Percentiles rank a stretch among this genome's conserved stretches.
These are phyloP conservation scores for Dipodomys spectabilis DNA, from an alignment of 2,113 vertebrate genomes.

Conservation along the genomic window DNA sequence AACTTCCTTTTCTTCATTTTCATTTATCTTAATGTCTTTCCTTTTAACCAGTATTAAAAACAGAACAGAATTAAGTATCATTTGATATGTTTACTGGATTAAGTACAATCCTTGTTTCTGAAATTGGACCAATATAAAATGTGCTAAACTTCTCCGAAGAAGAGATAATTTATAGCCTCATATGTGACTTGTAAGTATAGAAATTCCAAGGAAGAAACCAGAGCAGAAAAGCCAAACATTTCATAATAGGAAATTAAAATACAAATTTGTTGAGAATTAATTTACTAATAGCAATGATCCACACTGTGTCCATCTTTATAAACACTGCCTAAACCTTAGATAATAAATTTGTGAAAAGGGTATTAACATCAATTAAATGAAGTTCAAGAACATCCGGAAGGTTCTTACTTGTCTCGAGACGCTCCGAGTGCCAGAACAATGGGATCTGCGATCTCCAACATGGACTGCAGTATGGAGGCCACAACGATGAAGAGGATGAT, in stretches of 20 bases:
- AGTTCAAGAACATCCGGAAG: slow-evolving; percentile 39
- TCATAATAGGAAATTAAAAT: background rate
- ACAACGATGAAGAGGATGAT: slow-evolving; percentile 99
- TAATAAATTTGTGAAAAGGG: background rate
- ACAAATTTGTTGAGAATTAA: background rate
- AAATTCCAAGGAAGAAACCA: background rate
- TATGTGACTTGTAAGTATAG: slow-evolving; percentile 5
- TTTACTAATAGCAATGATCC: background rate
- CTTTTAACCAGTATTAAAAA: background rate
- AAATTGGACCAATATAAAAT: slow-evolving; percentile 11
- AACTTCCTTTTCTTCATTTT: background rate
- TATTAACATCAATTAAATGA: background rate
- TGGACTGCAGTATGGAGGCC: slow-evolving; percentile 98
- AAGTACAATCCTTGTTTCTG: background rate
- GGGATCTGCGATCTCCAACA: slow-evolving; percentile 99
- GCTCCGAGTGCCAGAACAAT: slow-evolving; percentile 97
- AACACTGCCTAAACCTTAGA: background rate
- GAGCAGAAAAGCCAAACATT: background rate
- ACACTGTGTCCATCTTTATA: background rate
- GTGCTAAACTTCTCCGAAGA: slow-evolving; percentile 2
- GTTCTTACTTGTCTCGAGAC: slow-evolving; percentile 96
- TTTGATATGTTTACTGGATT: background rate
- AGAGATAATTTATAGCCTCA: background rate
- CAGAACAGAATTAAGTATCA: slow-evolving; percentile 24
- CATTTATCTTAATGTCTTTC: background rate